These are phyloP conservation scores for Drosophila acutilabella DNA, from an alignment of 2,888 invertebrate species.

Conservation along the genomic window DNA sequence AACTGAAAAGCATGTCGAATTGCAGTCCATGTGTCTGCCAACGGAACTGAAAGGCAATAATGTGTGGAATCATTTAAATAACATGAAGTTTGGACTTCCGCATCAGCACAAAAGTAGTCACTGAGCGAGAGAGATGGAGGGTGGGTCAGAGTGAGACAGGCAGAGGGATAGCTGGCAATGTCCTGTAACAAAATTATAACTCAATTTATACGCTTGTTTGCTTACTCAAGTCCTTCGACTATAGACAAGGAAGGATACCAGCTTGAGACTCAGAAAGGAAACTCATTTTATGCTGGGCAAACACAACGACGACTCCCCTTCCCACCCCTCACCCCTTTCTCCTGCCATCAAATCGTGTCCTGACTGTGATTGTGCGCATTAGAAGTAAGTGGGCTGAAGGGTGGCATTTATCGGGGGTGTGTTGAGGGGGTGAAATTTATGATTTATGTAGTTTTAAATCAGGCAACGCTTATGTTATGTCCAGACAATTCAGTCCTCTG, in stretches of 20 bases:
- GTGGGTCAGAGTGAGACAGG: not conserved
- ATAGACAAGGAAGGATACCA: constrained; percentile 32
- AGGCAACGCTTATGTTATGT: constrained; percentile 56
- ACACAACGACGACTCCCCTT: constrained; percentile 34
- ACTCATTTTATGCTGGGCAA: constrained; percentile 68
- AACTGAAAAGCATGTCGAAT: constrained; percentile 34
- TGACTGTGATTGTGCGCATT: constrained; percentile 74
- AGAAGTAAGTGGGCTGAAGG: constrained; percentile 25
- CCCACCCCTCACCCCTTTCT: not conserved
- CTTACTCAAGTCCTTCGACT: constrained; percentile 41
- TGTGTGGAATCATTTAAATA: constrained; percentile 64
- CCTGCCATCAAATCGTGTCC: constrained; percentile 59
- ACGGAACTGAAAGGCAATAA: constrained; percentile 19
- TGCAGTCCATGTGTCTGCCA: constrained; percentile 2
- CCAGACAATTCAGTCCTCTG: constrained; percentile 48
- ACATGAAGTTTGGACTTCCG: constrained; percentile 59
- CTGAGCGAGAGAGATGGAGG: not conserved
- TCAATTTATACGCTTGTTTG: constrained; percentile 75
- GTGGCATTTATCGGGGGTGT: constrained; percentile 1
- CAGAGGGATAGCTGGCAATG: constrained; percentile 11
- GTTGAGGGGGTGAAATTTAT: constrained; percentile 65
- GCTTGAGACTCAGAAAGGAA: constrained; percentile 46
- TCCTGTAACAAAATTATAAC: constrained; percentile 67
- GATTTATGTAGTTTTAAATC: constrained; percentile 73
- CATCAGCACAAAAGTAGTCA: constrained; percentile 28